Evolutionary conservation across 2,797 vertebrate genomes (phyloP), one percentile per base, ranked within the genome.

Genomic region (Poecilia picta): DNA sequence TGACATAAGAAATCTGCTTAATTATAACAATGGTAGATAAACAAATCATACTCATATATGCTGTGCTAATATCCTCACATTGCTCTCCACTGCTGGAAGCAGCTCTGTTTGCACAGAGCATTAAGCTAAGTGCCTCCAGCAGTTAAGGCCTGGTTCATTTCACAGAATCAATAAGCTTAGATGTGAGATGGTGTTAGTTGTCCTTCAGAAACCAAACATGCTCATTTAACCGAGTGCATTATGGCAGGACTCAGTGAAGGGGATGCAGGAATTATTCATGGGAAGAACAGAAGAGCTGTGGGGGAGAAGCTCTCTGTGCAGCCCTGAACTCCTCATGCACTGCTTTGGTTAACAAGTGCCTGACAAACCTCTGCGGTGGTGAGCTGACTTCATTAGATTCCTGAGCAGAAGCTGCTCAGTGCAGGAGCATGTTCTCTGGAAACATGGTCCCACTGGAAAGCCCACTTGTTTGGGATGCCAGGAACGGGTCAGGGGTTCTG

Each of bases 91-190:
- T 76, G 72, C 11, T 7, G 11, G 28, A 11, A 73, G 25, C 23
- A 66, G 74, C 51, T 76, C 36, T 31, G 20, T 77, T 74, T 74
- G 68, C 12, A 76, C 74, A 11, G 47, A 71, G 78, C 75, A 46
- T 83, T 76, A 78, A 79, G 76, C 64, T 16, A 8, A 76, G 62
- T 43, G 66, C 68, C 62, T 73, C 75, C 79, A 80, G 80, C 31
- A 3, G 59, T 5, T 46, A 28, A 49, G 41, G 73, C n/a, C 78
- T 25, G 72, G 68, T 81, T 89, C 71, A 79, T 81, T 87, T 82
- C 86, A 78, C 83, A 74, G n/a, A 70, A 78, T 92, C 80, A 66
- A 85, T 89, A 83, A 45, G 64, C 72, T 47, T 0, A 45, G 75
- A 62, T 72, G 75, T 76, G 80, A 79, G 79, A 71, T 78, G 75